Evolutionary conservation across 2,113 vertebrate genomes (phyloP), one percentile per base, ranked within the genome.

Genomic region (Cisticola juncidis): DNA sequence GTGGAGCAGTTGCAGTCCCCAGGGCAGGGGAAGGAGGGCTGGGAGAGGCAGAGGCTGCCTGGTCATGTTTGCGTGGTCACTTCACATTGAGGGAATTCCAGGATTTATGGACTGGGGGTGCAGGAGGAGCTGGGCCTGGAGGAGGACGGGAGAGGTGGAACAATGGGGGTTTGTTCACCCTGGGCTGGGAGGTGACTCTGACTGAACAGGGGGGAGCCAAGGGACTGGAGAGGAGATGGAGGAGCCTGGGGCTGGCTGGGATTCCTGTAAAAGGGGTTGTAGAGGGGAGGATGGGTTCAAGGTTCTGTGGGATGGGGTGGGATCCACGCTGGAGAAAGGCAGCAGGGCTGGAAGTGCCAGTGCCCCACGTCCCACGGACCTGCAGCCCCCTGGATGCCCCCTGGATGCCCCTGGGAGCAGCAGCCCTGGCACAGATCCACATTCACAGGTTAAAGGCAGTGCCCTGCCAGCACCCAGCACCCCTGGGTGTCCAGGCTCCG

Each of bases 301-400:
- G 19, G 9, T 17, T 45, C 48, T 12, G 1, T 11, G 7, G 56
- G 60, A n/a, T 54, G 29, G 35, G 42, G 5, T 44, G 22, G 35
- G 9, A 8, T 2, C 23, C 21, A 3, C 1, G 14, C 71, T 76
- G 74, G 38, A 44, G 70, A 57, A 70, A 38, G 44, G 80, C 73
- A 73, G 54, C 48, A 53, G 38, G 73, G 65, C 36, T 61, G 57
- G 18, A 42, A n/a, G 28, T 47, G n/a, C 14, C 36, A 20, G 16
- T 50, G 35, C 22, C n/a, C 8, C 3, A 29, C 3, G 0, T 26
- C 36, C 31, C 77, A 21, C 0, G 0, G 58, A 5, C 26, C 28
- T 36, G 58, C 79, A 95, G 47, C n/a, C 28, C n/a, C 51, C 40
- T 14, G 65, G 66, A 22, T 48, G 45, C 33, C 44, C 62, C 7